Evolutionary conservation across 2,113 vertebrate species (phyloP).

Genomic region (Monarcha castaneiventris): DNA sequence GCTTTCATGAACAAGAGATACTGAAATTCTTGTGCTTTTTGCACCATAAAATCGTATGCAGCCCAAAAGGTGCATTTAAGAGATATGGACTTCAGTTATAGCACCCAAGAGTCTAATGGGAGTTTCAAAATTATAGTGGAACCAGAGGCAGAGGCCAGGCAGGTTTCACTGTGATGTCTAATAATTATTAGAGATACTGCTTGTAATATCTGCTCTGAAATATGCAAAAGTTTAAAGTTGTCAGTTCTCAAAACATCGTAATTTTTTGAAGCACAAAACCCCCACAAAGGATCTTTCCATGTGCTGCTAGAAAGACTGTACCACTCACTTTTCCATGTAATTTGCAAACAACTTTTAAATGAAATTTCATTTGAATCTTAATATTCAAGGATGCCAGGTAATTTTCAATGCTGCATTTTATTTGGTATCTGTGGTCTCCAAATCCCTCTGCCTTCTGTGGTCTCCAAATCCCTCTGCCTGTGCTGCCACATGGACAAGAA

Average conservation of each 20-base stretch:
- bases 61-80: neutral
- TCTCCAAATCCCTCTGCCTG: neutral
- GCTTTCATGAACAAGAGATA: neutral
- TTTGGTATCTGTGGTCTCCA: neutral
- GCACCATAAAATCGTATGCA: neutral
- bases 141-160: neutral
- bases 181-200: neutral
- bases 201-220: neutral
- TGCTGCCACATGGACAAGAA: neutral
- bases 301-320: neutral
- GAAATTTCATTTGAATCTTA: neutral
- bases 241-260: neutral
- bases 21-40: neutral
- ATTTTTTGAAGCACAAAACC: neutral
- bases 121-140: neutral
- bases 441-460: neutral
- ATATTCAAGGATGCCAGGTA: neutral
- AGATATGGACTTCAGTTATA: slow-evolving; percentile 22
- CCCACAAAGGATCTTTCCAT: neutral
- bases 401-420: neutral
- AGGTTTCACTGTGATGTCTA: neutral
- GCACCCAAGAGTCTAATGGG: neutral
- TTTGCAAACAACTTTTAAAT: neutral
- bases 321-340: neutral
- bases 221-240: neutral